Evolutionary conservation across 2,113 vertebrate genomes (phyloP).

Genomic region (Mormyrus lacerda): DNA sequence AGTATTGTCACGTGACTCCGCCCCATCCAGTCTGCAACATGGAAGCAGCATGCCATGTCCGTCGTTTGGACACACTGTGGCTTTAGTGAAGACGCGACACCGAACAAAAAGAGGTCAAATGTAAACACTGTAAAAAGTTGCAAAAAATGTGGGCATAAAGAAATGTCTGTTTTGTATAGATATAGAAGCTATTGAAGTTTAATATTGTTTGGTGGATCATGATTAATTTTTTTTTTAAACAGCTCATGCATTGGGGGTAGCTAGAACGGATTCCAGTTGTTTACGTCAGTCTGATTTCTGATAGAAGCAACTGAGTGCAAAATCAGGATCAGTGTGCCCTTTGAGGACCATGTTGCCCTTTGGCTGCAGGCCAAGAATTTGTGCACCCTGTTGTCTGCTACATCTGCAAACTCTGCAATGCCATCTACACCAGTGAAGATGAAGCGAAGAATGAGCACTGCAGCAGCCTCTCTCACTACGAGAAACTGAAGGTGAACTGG

Average conservation of each 20-base stretch:
- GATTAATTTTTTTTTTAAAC: slow-evolving; percentile 4
- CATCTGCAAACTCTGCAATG: slow-evolving; percentile 56
- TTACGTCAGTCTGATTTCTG: neutral
- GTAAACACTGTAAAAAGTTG: too few species aligned
- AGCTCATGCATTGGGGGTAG: neutral
- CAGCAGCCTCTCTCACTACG: slow-evolving; percentile 49
- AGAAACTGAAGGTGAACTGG: slow-evolving; percentile 47
- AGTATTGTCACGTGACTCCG: too few species aligned
- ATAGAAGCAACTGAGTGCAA: neutral
- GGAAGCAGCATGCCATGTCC: too few species aligned
- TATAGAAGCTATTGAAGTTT: neutral
- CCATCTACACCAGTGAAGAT: slow-evolving; percentile 57
- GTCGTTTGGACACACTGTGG: too few species aligned
- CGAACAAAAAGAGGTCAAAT: too few species aligned
- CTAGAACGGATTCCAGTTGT: neutral
- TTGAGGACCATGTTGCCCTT: neutral
- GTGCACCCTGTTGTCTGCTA: slow-evolving; percentile 59
- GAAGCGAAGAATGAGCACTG: slow-evolving; percentile 61
- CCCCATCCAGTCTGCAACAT: too few species aligned
- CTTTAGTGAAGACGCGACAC: too few species aligned
- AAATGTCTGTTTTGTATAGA: neutral
- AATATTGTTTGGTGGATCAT: slow-evolving; percentile 44
- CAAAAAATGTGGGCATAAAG: neutral
- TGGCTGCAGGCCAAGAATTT: slow-evolving; percentile 50
- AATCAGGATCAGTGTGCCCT: neutral